Evolutionary conservation across 2,113 vertebrate species (phyloP), one percentile per base, ranked within the genome.

Genomic region (Bagarius yarrelli): DNA sequence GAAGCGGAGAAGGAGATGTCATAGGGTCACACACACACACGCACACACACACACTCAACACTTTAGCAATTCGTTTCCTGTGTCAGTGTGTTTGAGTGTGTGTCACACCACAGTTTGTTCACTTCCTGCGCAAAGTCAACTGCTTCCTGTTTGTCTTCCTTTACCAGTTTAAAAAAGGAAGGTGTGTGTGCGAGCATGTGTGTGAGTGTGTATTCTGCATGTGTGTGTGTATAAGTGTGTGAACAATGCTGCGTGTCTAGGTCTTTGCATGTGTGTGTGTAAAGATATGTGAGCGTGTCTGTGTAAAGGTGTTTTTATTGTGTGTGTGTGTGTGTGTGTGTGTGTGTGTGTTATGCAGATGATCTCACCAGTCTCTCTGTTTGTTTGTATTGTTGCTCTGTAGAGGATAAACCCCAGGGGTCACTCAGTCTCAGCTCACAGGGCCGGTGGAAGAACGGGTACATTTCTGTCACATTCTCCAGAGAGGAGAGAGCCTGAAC

Each of bases 401-500:
- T 82, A 4, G 89, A 84, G 2, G 88, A 91, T 0, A 90, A 91
- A 18, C 90, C 90, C 95, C 94, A 94, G 8, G 92, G 91, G 13
- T 92, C 88, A 63, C 86, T 86, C 5, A 95, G 87, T 34, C 85
- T 90, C 89, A 91, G 88, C 30, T 82, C 69, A 47, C 87, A 78
- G 0, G 95, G 95, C 47, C 94, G 93, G 90, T 93, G 89, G 92
- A 96, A 97, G 91, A 96, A 98, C 0, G 94, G 96, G 88, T 95
- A 98, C 91, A 92, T 92, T 84, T 93, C 91, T 36, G 90, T 90
- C 87, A 94, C 92, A 0, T 86, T 87, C 78, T 96, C 93, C 92
- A 96, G 85, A 13, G 94, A 93, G 66, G 95, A 96, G 74, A 96
- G 92, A 1, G 92, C 93, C 95, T 96, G 57, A 83, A 78, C n/a